Percentiles rank a stretch among this genome's conserved stretches.
Conservation (phyloP, 2,888 invertebrate genomes). For the Hypena proboscidalis region DNA sequence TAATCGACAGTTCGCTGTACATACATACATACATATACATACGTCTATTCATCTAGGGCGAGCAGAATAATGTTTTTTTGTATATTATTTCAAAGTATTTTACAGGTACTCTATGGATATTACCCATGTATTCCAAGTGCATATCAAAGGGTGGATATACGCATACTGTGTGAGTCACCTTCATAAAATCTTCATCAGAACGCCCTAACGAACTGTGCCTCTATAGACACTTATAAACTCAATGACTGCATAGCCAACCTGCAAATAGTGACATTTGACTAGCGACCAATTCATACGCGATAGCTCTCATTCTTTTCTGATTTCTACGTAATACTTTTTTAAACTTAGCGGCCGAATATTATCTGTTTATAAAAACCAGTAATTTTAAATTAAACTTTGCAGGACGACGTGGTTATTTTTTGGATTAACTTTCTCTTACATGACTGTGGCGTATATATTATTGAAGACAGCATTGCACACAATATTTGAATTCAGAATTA, state of each 20-base stretch:
- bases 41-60: no score
- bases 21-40: no score
- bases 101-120: conserved; percentile 72
- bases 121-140: conserved; percentile 77
- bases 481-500: conserved; percentile 76
- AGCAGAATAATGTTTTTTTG: no score
- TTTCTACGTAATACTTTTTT: no score
- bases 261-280: no score
- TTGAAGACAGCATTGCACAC: conserved; percentile 72
- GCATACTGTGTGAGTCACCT: conserved; percentile 65
- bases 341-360: no score
- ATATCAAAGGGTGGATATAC: conserved; percentile 59
- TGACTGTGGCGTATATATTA: conserved; percentile 61
- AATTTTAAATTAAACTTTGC: conserved; percentile 17
- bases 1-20: no score
- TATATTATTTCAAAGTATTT: background rate
- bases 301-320: no score
- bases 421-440: conserved; percentile 68
- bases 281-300: no score
- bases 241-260: no score
- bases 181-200: background rate
- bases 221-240: no score
- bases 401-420: conserved; percentile 69
- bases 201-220: background rate
- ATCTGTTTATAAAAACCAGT: no score